phyloP scores from a whole-genome alignment of 2,113 vertebrate species.

The Coturnix japonica region DNA sequence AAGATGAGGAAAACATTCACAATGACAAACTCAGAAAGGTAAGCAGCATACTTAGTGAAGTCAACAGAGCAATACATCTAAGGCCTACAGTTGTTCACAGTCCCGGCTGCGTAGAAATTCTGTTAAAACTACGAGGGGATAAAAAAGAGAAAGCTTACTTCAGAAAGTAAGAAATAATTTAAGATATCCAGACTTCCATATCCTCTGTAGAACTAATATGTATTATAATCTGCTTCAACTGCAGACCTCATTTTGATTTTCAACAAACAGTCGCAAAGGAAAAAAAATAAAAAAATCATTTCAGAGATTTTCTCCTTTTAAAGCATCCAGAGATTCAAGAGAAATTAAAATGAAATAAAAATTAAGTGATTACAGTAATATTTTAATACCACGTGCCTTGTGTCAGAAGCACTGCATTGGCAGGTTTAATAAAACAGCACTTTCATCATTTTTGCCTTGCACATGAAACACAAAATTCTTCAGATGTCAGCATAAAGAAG shows the following conservation, averaged over 20 bases:
- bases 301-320: not conserved
- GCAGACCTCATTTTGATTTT: not conserved
- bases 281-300: not conserved
- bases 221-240: not conserved
- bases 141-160: not conserved
- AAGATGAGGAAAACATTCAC: not conserved
- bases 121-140: not conserved
- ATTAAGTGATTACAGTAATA: not conserved
- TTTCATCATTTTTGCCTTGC: not conserved
- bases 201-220: not conserved
- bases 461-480: not conserved
- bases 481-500: not conserved
- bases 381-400: not conserved
- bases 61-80: not conserved
- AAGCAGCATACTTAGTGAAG: not conserved
- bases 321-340: not conserved
- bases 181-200: not conserved
- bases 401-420: not conserved
- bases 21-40: not conserved
- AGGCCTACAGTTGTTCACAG: not conserved
- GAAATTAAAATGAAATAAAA: not conserved
- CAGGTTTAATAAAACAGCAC: not conserved
- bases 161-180: not conserved
- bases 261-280: not conserved
- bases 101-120: not conserved